Conservation (phyloP, 2,888 invertebrate genomes). For the Holacanthella duospinosa region DNA sequence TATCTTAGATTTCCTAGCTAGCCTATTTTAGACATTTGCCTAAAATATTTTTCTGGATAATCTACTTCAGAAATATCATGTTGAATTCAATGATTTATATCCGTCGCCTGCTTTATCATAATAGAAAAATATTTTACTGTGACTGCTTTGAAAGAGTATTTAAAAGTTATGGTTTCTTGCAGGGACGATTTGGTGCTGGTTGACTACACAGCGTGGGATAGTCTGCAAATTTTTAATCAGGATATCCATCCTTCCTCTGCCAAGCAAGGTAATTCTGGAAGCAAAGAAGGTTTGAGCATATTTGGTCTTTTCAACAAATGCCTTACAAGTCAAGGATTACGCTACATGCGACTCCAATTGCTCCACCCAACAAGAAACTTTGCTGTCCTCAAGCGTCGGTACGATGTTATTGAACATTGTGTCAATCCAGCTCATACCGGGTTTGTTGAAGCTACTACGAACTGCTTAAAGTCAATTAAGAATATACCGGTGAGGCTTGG, state of each 20-base stretch:
- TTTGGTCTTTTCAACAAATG: slow-evolving; percentile 61
- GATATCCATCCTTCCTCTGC: slow-evolving; percentile 63
- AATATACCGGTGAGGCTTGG: slow-evolving; percentile 51
- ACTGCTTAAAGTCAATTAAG: slow-evolving; percentile 52
- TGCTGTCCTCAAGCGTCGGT: slow-evolving; percentile 51
- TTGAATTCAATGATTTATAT: too few species aligned
- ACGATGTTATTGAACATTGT: slow-evolving; percentile 61
- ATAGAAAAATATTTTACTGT: too few species aligned
- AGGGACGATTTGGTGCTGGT: slow-evolving; percentile 60
- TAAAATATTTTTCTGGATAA: too few species aligned
- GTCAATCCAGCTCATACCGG: slow-evolving; percentile 52
- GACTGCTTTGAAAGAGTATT: too few species aligned
- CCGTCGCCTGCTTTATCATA: too few species aligned
- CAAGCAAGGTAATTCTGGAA: slow-evolving; percentile 51
- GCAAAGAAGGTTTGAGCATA: slow-evolving; percentile 61
- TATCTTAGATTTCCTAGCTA: too few species aligned
- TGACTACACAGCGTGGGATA: slow-evolving; percentile 60
- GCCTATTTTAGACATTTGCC: too few species aligned
- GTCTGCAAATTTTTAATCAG: slow-evolving; percentile 64
- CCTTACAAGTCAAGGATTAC: slow-evolving; percentile 57
- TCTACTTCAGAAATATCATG: too few species aligned
- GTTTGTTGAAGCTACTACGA: slow-evolving; percentile 52
- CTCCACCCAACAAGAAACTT: slow-evolving; percentile 59
- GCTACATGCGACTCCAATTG: slow-evolving; percentile 52
- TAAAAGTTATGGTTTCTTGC: too few species aligned